A percentile compares a stretch with the other conserved stretches of the same genome.
phyloP scores from a whole-genome alignment of 2,113 vertebrate species.

The Oreotragus oreotragus region DNA sequence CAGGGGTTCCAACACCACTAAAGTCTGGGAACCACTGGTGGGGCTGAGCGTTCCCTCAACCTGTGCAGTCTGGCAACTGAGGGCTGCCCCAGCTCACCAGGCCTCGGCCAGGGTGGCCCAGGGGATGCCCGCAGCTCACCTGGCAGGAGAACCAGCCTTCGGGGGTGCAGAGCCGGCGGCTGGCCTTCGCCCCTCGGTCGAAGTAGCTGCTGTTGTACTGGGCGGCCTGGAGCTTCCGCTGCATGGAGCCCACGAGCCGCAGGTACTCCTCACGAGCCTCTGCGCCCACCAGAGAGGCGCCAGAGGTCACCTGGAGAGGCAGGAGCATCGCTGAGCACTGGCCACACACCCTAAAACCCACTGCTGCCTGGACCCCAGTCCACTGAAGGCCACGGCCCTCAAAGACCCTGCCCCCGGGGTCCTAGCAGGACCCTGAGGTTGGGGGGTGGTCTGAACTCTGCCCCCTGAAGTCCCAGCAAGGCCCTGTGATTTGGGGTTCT shows the following conservation, averaged over 20 bases:
- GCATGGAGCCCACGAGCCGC: slow-evolving; percentile 75
- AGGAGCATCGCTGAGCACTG: fast-evolving
- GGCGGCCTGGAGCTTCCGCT: slow-evolving; percentile 78
- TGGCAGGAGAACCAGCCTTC: slow-evolving; percentile 97
- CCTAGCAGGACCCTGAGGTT: too few species aligned
- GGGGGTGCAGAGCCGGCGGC: slow-evolving; percentile 83
- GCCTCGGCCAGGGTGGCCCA: fast-evolving
- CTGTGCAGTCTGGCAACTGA: fast-evolving
- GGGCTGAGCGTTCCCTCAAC: neutral
- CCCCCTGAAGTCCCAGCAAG: neutral
- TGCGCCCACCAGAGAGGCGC: slow-evolving; percentile 55
- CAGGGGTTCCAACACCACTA: neutral
- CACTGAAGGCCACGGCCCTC: fast-evolving
- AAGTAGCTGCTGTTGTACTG: slow-evolving; percentile 91
- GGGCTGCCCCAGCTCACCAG: neutral
- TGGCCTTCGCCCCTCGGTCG: slow-evolving; percentile 81
- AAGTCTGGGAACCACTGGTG: fast-evolving
- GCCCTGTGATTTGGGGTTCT: neutral
- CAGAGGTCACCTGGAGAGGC: slow-evolving; percentile 80
- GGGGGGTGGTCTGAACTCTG: too few species aligned
- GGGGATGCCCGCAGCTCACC: slow-evolving; percentile 75
- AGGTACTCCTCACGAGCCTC: slow-evolving; percentile 75
- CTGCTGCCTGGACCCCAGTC: neutral
- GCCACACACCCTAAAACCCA: fast-evolving
- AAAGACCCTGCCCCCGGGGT: too few species aligned